These are phyloP conservation scores for Limosa lapponica DNA, from an alignment of 2,797 vertebrate species.

Conservation along the genomic window DNA sequence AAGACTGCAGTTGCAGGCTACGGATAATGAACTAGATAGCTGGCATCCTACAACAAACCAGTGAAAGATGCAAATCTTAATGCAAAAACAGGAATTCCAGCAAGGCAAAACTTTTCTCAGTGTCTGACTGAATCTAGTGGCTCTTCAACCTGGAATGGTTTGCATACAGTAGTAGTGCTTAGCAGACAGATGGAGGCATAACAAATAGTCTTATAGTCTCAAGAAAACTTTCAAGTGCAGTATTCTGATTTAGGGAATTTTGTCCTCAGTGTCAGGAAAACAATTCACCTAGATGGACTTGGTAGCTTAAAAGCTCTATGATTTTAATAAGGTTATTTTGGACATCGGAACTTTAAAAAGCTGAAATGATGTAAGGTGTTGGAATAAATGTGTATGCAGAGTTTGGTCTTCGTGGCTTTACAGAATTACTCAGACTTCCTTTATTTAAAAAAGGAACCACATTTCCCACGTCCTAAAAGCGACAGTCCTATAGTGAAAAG, in stretches of 20 bases:
- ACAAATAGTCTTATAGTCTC: neutral
- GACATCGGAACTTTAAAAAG: neutral
- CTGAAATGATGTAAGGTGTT: neutral
- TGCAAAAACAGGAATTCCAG: neutral
- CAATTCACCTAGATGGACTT: neutral
- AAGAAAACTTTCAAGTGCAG: neutral
- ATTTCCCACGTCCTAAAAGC: conserved; percentile 15
- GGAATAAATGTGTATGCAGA: neutral
- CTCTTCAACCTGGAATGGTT: neutral
- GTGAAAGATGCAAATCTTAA: neutral
- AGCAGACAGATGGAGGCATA: neutral
- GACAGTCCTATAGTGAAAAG: conserved; percentile 1
- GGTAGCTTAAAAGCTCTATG: neutral
- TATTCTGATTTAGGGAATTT: neutral
- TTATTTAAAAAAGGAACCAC: conserved; percentile 18
- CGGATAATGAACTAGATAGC: neutral
- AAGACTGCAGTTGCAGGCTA: neutral
- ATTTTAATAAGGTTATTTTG: neutral
- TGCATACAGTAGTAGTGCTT: neutral
- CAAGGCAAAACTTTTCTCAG: neutral
- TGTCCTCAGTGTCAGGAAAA: neutral
- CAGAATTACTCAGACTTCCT: conserved; percentile 56
- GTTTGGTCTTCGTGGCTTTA: neutral
- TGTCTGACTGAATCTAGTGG: neutral
- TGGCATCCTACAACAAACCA: neutral